Conservation (phyloP, 2,797 vertebrate genomes). For the Phrynocephalus guinanensis region DNA sequence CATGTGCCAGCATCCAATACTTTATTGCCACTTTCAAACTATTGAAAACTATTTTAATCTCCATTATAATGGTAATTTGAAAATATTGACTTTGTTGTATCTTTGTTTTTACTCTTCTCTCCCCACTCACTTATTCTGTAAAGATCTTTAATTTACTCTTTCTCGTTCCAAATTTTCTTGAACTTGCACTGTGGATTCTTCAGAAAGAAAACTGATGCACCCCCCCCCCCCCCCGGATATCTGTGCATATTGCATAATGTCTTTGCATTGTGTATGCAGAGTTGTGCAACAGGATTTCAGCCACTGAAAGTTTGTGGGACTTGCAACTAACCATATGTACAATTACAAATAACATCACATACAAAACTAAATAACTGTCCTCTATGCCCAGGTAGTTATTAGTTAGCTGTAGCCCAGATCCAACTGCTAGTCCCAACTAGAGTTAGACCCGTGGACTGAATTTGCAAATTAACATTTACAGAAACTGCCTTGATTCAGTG, state of each 20-base stretch:
- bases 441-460: too few relatives aligned
- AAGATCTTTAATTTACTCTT: constrained; percentile 20
- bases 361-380: too few relatives aligned
- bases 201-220: neutral
- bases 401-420: too few relatives aligned
- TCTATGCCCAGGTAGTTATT: neutral
- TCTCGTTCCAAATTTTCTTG: neutral
- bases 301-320: too few relatives aligned
- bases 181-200: neutral
- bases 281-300: too few relatives aligned
- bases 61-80: constrained; percentile 43
- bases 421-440: too few relatives aligned
- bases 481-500: too few relatives aligned
- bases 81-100: constrained; percentile 37
- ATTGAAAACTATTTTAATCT: constrained; percentile 27
- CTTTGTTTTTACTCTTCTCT: neutral
- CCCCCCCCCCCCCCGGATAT: neutral
- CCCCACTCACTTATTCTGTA: neutral
- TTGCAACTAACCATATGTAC: too few relatives aligned
- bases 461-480: too few relatives aligned
- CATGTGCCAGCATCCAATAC: constrained; percentile 11
- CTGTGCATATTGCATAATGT: neutral
- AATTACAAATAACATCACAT: too few relatives aligned
- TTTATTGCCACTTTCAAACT: constrained; percentile 28
- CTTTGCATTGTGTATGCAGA: too few relatives aligned